Base-by-base conservation (phyloP, 2,888 invertebrate species). In the Scelioninae gen. 1 region DNA sequence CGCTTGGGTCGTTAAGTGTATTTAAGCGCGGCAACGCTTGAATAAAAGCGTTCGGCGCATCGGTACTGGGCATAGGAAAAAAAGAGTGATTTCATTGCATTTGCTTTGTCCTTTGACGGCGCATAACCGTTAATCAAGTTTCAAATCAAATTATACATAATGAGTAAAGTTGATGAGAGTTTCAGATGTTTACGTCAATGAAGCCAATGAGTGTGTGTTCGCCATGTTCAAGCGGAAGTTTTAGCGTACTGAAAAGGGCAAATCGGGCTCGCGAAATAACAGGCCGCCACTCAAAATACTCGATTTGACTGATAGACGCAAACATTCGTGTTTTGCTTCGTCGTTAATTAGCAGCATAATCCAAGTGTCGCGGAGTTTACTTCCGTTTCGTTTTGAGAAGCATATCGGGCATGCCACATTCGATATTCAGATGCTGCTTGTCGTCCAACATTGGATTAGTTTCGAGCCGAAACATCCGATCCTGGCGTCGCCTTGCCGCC, bases 91-190 rank as follows among this genome's bases (percentile, higher is more conserved):
- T 79, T 69, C 75, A 72, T 83, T 71, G 43, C 75, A 87, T 88
- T 87, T 87, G 87, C 87, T 88, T 87, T 87, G 87, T 89, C 87
- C 88, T 88, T 86, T 87, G 88, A 87, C 87, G 86, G 85, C 88
- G 86, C 87, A 90, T 89, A 88, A 90, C 88, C 88, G 90, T 89
- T 90, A 89, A 90, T 90, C 88, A 89, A 90, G 89, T 89, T 90
- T 86, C 89, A 88, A 90, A 90, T 90, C 89, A 89, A 90, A 90
- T 90, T 90, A 90, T 88, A 88, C 89, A 87, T 90, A 90, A 90
- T 89, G 90, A 89, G 90, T 86, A 90, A 90, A 90, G 90, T 90
- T 90, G 87, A 87, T 84, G 86, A 85, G 87, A 86, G 88, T 88
- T 86, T 86, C 87, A 85, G 86, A 75, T 83, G 79, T 78, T 87